These are phyloP conservation scores for Enteromius treurensis DNA, from an alignment of 2,797 vertebrate genomes.

Conservation along the genomic window DNA sequence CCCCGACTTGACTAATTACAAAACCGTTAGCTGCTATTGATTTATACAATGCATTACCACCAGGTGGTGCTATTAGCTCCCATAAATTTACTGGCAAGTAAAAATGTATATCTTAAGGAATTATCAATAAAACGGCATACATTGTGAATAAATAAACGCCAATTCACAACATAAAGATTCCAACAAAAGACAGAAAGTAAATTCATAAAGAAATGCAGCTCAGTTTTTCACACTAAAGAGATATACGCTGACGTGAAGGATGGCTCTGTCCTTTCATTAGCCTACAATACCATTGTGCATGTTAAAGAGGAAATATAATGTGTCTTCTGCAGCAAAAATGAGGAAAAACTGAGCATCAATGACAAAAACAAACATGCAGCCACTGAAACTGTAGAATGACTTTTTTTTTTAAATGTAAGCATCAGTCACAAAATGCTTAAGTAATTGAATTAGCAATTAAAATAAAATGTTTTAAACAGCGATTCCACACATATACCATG, in stretches of 20 bases:
- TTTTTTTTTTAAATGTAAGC: no score
- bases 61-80: slow-evolving; percentile 17
- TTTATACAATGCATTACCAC: not conserved
- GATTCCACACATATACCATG: not conserved
- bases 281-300: not conserved
- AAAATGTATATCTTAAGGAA: not conserved
- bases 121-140: not conserved
- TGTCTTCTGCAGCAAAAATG: slow-evolving; percentile 18
- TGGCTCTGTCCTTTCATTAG: slow-evolving; percentile 41
- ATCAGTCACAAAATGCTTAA: not conserved
- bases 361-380: slow-evolving; percentile 30
- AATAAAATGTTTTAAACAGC: not conserved
- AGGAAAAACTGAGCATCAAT: slow-evolving; percentile 46
- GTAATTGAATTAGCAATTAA: not conserved
- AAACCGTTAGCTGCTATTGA: not conserved
- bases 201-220: not conserved
- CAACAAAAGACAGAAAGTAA: not conserved
- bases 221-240: not conserved
- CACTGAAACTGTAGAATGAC: slow-evolving; percentile 19
- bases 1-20: not conserved
- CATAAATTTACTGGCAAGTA: not conserved
- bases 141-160: not conserved
- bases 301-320: slow-evolving; percentile 49
- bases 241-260: slow-evolving; percentile 24
- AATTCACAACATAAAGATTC: not conserved